A percentile compares a stretch with the other conserved stretches of the same genome.
Evolutionary conservation across 2,797 vertebrate species (phyloP).

Genomic region (Ctenosaura bakeri): DNA sequence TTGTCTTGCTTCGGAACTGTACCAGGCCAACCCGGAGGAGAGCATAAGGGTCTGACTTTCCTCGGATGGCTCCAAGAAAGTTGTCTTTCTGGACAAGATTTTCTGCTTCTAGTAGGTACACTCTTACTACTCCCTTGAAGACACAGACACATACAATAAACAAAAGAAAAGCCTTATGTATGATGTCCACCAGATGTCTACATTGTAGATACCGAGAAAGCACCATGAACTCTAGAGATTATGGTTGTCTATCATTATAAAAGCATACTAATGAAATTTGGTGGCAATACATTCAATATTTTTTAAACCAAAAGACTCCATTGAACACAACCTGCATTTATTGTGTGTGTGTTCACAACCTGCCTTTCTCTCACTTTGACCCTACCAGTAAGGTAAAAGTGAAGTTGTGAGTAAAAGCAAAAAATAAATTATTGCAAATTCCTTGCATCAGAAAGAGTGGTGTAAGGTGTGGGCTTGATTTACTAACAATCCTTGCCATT

Average conservation of each 20-base stretch:
- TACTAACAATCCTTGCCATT: neutral
- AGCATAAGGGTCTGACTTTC: conserved; percentile 95
- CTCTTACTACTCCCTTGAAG: conserved; percentile 90
- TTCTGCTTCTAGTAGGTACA: conserved; percentile 88
- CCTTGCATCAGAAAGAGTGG: neutral
- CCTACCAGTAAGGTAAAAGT: neutral
- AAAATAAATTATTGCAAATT: neutral
- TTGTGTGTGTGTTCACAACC: neutral
- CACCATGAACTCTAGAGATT: too few species aligned
- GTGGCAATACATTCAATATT: neutral
- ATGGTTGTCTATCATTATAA: neutral
- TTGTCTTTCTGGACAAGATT: conserved; percentile 91
- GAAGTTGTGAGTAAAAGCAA: neutral
- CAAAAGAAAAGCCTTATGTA: neutral
- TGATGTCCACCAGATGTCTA: neutral
- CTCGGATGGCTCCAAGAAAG: conserved; percentile 90
- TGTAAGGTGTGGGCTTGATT: neutral
- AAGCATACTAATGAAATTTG: conserved; percentile 16
- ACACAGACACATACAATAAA: neutral
- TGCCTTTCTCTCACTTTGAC: neutral
- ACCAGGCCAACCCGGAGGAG: conserved; percentile 86
- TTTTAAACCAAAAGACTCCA: neutral
- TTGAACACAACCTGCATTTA: neutral
- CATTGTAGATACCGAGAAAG: neutral
- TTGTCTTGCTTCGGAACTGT: conserved; percentile 86